phyloP scores from a whole-genome alignment of 2,113 vertebrate genomes.

The Trematocara stigmaticum region DNA sequence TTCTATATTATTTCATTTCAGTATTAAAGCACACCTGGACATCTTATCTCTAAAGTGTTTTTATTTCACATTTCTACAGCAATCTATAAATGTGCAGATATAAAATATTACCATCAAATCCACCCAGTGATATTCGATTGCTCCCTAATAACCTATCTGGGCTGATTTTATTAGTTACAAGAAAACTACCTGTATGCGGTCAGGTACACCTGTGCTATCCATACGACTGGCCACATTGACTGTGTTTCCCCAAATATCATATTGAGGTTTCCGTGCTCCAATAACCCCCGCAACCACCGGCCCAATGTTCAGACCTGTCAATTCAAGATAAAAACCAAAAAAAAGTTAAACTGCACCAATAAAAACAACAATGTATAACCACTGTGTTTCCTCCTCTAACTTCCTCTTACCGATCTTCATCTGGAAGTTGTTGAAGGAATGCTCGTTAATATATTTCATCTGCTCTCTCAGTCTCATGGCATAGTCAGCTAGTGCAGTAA shows the following conservation, averaged over 20 bases:
- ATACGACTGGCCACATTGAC: conserved; percentile 96
- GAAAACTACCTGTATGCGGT: conserved; percentile 84
- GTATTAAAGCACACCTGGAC: neutral
- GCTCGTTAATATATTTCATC: conserved; percentile 94
- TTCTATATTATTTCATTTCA: neutral
- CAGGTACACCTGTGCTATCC: conserved; percentile 94
- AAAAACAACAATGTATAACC: neutral
- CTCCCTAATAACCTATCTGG: neutral
- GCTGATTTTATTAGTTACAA: neutral
- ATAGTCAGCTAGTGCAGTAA: conserved; percentile 86
- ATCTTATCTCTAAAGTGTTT: neutral
- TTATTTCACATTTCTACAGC: neutral
- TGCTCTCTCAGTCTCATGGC: conserved; percentile 91
- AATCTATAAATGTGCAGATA: neutral
- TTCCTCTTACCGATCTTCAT: conserved; percentile 86
- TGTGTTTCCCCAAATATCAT: conserved; percentile 96
- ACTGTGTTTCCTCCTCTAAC: neutral
- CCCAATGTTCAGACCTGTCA: conserved; percentile 88
- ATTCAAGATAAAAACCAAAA: neutral
- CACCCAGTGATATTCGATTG: neutral
- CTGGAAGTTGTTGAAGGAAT: conserved; percentile 95
- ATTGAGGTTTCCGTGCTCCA: conserved; percentile 89
- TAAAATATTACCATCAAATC: neutral
- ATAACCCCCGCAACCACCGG: conserved; percentile 94
- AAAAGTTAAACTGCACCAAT: neutral